These are phyloP conservation scores for Haemorhous mexicanus DNA, from an alignment of 2,113 vertebrate species.

Conservation along the genomic window DNA sequence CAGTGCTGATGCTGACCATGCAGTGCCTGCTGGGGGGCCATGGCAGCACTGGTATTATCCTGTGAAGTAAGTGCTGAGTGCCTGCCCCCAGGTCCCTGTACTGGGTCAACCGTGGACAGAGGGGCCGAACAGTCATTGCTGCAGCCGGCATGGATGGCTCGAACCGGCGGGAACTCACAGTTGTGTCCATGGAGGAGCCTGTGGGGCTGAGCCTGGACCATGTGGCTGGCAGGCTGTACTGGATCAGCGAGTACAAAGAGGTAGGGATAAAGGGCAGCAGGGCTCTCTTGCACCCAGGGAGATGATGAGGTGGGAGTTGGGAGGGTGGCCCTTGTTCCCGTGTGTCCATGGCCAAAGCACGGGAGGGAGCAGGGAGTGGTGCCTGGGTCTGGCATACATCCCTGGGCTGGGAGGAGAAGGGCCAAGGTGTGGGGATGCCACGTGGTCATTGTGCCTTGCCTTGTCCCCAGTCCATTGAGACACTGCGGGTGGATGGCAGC, in stretches of 20 bases:
- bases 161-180: slow-evolving; percentile 65
- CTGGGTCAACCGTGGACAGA: slow-evolving; percentile 81
- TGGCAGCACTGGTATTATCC: background rate
- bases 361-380: background rate
- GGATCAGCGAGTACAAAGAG: slow-evolving; percentile 87
- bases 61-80: slow-evolving; percentile 63
- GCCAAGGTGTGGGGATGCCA: background rate
- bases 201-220: slow-evolving; percentile 80
- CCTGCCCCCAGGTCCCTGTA: slow-evolving; percentile 77
- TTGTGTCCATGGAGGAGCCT: slow-evolving; percentile 78
- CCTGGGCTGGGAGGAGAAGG: background rate
- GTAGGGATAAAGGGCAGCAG: slow-evolving; percentile 42
- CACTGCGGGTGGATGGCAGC: slow-evolving; percentile 76
- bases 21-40: background rate
- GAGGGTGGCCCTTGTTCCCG: background rate
- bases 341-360: background rate
- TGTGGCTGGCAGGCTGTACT: slow-evolving; percentile 80
- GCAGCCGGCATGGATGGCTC: slow-evolving; percentile 88
- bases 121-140: slow-evolving; percentile 74
- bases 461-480: slow-evolving; percentile 82
- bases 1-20: accelerated
- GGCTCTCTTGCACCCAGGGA: background rate
- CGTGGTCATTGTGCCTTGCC: accelerated
- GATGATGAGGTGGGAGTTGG: background rate
- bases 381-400: background rate